Evolutionary conservation across 2,113 vertebrate species (phyloP), one percentile per base, ranked within the genome.

Genomic region (Oncorhynchus keta): DNA sequence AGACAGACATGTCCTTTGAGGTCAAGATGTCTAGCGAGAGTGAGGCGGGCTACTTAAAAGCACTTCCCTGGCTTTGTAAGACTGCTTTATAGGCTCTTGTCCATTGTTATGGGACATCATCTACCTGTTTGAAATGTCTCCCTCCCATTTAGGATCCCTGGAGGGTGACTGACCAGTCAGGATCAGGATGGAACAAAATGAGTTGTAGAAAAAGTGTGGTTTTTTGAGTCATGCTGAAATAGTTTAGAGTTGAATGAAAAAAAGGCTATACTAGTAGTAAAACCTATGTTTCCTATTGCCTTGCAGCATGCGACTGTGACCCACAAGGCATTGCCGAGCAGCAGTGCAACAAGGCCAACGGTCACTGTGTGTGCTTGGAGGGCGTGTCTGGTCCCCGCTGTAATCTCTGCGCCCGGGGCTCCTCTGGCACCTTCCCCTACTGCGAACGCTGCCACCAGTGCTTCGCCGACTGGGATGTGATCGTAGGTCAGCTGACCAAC

Each of bases 401-500:
- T 0, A 94, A 99, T 73, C 87, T 83, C 74, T 99, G 98, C 24
- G 95, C 96, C 1, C 94, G 97, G 0, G 97, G 98, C 0, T 98
- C 94, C 89, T 95, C 95, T 0, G 98, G 98, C 2, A 87, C 91
- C 49, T 99, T 98, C 81, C 98, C 98, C 0, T 83, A 95, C 83
- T 99, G 98, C 1, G 64, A 79, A 1, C 96, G 94, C 0, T 99
- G 98, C 88, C 98, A 99, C 85, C 93, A 96, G 87, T 99, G 98
- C 90, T 99, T 99, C 0, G 87, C 94, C 0, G 93, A 97, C 22
- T 99, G 98, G 98, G 97, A 99, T 0, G 28, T 87, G 14, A 86
- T 95, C 72, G 83, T 99, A 0, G 80, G 93, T 0, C 95, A 97
- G 82, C 80, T 99, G 83, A 93, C 95, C 79, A 98, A 96, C 67